These are phyloP conservation scores for Drosophila ananassae DNA, from an alignment of 1,140 invertebrate species.

Conservation along the genomic window DNA sequence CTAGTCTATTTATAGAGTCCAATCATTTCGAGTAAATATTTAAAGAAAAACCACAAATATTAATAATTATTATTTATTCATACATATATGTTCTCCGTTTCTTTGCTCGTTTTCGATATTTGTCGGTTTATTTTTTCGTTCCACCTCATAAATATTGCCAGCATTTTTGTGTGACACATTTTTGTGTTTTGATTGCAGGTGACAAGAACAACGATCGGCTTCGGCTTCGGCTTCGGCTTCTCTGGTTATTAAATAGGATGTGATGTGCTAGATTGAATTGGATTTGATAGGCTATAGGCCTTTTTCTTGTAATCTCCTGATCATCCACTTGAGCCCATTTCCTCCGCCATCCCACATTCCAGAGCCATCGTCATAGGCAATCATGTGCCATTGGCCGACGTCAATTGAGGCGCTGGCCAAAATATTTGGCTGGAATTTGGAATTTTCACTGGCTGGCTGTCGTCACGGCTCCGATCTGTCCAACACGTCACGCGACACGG, in stretches of 20 bases:
- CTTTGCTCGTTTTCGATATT: conserved; percentile 33
- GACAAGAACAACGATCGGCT: conserved; percentile 45
- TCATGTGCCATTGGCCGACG: conserved; percentile 62
- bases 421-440: conserved; percentile 60
- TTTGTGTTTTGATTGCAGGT: conserved; percentile 55
- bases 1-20: conserved; percentile 63
- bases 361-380: conserved; percentile 48
- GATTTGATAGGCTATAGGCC: conserved; percentile 1
- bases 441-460: conserved; percentile 50
- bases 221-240: not conserved
- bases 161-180: conserved; percentile 72
- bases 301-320: conserved; percentile 28
- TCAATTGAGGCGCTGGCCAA: conserved; percentile 57
- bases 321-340: conserved; percentile 59
- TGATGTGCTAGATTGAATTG: conserved; percentile 1
- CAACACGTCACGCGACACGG: conserved; percentile 64
- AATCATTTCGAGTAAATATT: conserved; percentile 57
- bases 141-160: conserved; percentile 62
- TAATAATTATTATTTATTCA: conserved; percentile 78
- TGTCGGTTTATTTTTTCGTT: conserved; percentile 27
- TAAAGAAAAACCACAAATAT: conserved; percentile 51
- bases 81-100: conserved; percentile 29
- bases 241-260: not conserved
- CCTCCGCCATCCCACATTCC: conserved; percentile 55
- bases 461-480: conserved; percentile 63